phyloP scores from a whole-genome alignment of 2,797 vertebrate species.

The Pseudocheirus occidentalis region DNA sequence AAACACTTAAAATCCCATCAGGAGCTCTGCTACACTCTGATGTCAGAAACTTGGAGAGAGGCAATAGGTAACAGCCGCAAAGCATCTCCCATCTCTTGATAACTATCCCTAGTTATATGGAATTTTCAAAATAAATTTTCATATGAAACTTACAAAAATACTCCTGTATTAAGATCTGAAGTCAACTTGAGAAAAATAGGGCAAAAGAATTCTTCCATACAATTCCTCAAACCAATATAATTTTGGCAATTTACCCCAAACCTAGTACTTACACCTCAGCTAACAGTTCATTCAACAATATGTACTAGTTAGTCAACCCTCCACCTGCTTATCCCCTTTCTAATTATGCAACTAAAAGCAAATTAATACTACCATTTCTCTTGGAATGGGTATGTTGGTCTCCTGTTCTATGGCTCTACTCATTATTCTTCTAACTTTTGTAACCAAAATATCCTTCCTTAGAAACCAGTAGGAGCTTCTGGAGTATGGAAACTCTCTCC shows the following conservation, averaged over 20 bases:
- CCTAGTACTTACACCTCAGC: not conserved
- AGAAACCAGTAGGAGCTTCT: not conserved
- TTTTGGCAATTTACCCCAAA: not conserved
- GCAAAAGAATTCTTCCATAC: not conserved
- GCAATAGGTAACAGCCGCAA: not conserved
- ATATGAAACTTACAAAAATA: not conserved
- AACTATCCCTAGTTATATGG: not conserved
- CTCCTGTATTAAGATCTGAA: conserved; percentile 14
- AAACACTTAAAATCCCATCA: not conserved
- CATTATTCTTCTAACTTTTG: not conserved
- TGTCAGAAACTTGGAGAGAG: conserved; percentile 3
- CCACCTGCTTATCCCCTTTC: not conserved
- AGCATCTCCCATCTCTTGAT: not conserved
- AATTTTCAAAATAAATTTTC: conserved; percentile 5
- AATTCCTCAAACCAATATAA: conserved; percentile 24
- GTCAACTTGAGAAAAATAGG: not conserved
- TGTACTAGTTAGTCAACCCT: not conserved
- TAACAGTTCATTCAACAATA: not conserved
- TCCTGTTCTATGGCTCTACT: not conserved
- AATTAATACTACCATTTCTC: not conserved
- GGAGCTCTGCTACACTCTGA: conserved; percentile 10
- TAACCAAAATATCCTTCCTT: not conserved
- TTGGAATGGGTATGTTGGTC: not conserved
- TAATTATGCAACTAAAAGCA: not conserved
- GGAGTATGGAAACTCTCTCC: not conserved